These are phyloP conservation scores for Ardeotis arabs DNA, from an alignment of 2,113 vertebrate genomes.

Conservation along the genomic window DNA sequence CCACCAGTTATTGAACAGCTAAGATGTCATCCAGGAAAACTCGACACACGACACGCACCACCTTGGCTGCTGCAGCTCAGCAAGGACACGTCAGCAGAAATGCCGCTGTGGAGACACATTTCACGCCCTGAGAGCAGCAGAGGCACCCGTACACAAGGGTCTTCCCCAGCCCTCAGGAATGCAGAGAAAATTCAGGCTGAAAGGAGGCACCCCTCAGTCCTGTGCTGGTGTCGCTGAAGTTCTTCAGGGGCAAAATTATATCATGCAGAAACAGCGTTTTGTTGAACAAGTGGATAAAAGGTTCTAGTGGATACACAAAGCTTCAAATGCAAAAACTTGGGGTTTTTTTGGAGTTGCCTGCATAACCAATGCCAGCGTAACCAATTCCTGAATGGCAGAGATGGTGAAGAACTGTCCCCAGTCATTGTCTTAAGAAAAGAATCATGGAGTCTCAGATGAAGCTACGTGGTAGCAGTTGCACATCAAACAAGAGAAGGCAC, in stretches of 20 bases:
- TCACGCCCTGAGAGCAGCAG: neutral
- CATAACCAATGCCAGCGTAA: no score
- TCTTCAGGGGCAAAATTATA: neutral
- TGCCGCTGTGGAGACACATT: neutral
- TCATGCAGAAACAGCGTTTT: neutral
- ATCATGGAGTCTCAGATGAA: neutral
- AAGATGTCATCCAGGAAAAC: neutral
- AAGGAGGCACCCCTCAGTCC: neutral
- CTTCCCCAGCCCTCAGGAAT: neutral
- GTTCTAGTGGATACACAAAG: neutral
- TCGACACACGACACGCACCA: neutral
- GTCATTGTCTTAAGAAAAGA: neutral
- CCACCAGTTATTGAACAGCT: neutral
- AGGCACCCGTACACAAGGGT: rapidly evolving
- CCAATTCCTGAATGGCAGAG: neutral
- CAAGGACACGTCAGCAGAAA: neutral
- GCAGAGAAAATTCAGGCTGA: neutral
- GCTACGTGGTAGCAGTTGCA: neutral
- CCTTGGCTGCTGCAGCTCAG: neutral
- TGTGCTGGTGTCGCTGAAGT: neutral
- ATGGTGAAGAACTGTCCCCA: neutral
- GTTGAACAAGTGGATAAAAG: neutral
- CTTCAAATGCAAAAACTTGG: neutral
- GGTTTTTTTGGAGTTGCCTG: neutral
- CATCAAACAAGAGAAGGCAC: neutral